These are phyloP conservation scores for Gnathonemus echidnorhynchus DNA, from an alignment of 2,113 vertebrate species.

Conservation along the genomic window DNA sequence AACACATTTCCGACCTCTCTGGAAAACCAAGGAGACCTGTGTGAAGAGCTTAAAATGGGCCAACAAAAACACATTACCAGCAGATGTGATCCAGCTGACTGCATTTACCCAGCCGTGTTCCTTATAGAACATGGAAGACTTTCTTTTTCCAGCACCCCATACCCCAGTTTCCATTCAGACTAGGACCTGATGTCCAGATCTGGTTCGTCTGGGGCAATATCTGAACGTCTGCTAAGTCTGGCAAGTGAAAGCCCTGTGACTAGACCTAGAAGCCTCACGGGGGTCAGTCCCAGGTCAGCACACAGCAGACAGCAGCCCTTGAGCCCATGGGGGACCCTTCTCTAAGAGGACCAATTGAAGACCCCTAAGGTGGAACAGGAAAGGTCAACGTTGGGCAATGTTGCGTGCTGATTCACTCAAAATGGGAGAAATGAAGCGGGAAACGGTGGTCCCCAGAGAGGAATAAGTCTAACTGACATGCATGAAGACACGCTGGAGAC, in stretches of 20 bases:
- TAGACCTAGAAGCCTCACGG: neutral
- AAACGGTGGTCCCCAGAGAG: neutral
- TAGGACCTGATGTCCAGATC: neutral
- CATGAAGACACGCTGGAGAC: neutral
- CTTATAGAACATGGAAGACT: neutral
- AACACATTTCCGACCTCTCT: neutral
- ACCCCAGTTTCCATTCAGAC: neutral
- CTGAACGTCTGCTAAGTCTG: neutral
- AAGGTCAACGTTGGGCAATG: slow-evolving; percentile 1
- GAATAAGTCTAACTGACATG: neutral
- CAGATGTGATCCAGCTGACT: neutral
- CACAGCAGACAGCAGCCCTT: neutral
- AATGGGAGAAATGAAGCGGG: neutral
- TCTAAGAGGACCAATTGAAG: neutral
- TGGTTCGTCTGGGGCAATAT: neutral
- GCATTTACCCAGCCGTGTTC: neutral
- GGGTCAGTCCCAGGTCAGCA: neutral
- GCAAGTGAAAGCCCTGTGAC: neutral
- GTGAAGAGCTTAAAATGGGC: neutral
- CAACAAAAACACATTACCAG: neutral
- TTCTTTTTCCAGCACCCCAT: neutral
- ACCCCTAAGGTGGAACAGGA: neutral
- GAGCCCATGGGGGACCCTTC: neutral
- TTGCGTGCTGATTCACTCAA: neutral
- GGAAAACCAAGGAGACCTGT: neutral